Evolutionary conservation across 2,113 vertebrate species (phyloP), one percentile per base, ranked within the genome.

Genomic region (Euleptes europaea): DNA sequence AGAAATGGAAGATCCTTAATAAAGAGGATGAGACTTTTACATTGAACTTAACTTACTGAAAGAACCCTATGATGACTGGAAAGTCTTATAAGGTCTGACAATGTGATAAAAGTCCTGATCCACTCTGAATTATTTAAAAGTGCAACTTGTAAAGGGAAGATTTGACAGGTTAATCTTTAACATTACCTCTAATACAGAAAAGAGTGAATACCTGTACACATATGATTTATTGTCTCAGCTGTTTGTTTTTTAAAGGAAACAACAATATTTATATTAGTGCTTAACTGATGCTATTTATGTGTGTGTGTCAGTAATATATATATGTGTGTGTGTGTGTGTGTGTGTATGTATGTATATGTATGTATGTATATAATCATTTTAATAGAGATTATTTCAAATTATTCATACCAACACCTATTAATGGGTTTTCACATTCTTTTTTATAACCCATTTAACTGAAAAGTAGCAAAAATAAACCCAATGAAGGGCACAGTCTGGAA

Each of bases 361-460:
- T 44, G 44, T 44, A 31, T 72, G 57, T 51, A 33, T 23, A 63
- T 3, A 65, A 74, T 63, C 14, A 73, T 73, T 60, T 49, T 49
- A 35, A 66, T 35, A 84, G 35, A 21, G 1, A 83, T 78, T 63
- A 33, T 67, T 78, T 82, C 73, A 66, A 73, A 78, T 87, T 47
- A 81, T 84, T 51, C 28, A 49, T 84, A 44, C 70, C 88, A 15
- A 17, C 42, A 81, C 80, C 67, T 73, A 60, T 92, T 91, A 87
- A 35, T 31, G 0, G 60, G 26, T 80, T 79, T 76, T 40, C 26
- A 75, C 87, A 86, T 85, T 77, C 70, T 82, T 3, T 49, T 88
- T 88, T 86, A 85, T 82, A 88, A 74, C 73, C n/a, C 23, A 84
- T 88, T 88, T 88, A 88, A 83, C 17, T 88, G 65, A 80, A 90